Conservation (phyloP, 1,140 invertebrate genomes). For the Drosophila biarmipes region DNA sequence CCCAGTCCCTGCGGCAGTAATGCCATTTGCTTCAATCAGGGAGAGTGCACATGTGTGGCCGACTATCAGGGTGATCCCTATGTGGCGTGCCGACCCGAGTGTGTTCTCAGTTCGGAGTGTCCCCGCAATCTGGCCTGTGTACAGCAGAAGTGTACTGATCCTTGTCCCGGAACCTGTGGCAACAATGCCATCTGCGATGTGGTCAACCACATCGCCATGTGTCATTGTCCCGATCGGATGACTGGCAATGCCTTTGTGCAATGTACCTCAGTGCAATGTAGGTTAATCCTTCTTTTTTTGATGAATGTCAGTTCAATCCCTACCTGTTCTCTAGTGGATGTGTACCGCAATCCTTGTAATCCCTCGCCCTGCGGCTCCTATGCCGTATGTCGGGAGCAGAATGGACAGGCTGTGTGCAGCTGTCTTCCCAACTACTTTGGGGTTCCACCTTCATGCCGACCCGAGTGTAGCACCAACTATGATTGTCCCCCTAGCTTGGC, state of each 20-base stretch:
- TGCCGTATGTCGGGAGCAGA: slow-evolving; percentile 86
- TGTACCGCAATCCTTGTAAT: slow-evolving; percentile 86
- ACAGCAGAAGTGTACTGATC: slow-evolving; percentile 90
- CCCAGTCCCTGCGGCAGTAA: slow-evolving; percentile 85
- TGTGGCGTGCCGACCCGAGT: slow-evolving; percentile 91
- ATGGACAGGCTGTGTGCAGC: slow-evolving; percentile 87
- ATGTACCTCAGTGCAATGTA: slow-evolving; percentile 85
- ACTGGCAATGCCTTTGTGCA: slow-evolving; percentile 91
- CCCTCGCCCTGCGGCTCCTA: slow-evolving; percentile 91
- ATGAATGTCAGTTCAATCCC: slow-evolving; percentile 9
- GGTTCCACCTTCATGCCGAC: slow-evolving; percentile 88
- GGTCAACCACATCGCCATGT: slow-evolving; percentile 91
- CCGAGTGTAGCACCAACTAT: slow-evolving; percentile 88
- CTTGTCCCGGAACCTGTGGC: slow-evolving; percentile 91
- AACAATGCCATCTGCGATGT: slow-evolving; percentile 90
- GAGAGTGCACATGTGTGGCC: slow-evolving; percentile 88
- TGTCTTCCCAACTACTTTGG: slow-evolving; percentile 88
- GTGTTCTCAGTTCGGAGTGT: slow-evolving; percentile 93
- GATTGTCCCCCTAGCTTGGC: slow-evolving; percentile 88
- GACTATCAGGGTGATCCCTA: slow-evolving; percentile 89
- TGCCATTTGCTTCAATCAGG: slow-evolving; percentile 89
- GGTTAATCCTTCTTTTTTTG: slow-evolving; percentile 33
- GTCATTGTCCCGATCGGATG: slow-evolving; percentile 89
- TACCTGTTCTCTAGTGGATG: slow-evolving; percentile 44
- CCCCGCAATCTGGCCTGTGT: slow-evolving; percentile 89